A percentile compares a stretch with the other conserved stretches of the same genome.
phyloP scores from a whole-genome alignment of 1,140 invertebrate species.

The Calephelis nemesis region DNA sequence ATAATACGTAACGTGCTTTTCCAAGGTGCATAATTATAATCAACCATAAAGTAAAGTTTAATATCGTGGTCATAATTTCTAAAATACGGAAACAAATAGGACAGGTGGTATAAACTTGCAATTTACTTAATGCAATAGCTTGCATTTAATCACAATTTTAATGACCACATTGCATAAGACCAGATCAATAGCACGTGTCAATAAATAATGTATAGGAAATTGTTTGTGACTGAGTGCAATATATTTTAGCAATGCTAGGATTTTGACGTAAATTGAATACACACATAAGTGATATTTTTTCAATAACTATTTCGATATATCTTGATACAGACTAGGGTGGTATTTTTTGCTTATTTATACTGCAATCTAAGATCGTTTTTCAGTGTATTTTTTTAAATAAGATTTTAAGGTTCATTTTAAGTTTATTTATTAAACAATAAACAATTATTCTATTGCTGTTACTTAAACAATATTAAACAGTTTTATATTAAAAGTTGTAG shows the following conservation, averaged over 20 bases:
- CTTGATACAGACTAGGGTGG: too few species aligned
- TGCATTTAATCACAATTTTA: constrained; percentile 18
- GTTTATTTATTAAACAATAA: too few species aligned
- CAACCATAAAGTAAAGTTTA: constrained; percentile 14
- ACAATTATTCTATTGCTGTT: too few species aligned
- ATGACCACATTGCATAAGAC: constrained; percentile 6
- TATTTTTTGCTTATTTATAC: too few species aligned
- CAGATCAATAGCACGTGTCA: constrained; percentile 1
- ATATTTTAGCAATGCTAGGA: not conserved
- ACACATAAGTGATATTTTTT: not conserved
- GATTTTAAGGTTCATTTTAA: too few species aligned
- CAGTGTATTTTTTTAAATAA: too few species aligned
- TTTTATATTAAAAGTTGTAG: too few species aligned
- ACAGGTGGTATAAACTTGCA: constrained; percentile 34
- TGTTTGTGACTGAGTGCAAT: not conserved
- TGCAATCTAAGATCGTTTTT: too few species aligned
- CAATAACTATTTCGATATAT: too few species aligned
- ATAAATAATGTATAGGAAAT: constrained; percentile 14
- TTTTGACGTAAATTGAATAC: not conserved
- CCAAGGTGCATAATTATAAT: constrained; percentile 17
- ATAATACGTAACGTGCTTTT: constrained; percentile 15
- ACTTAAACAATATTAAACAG: too few species aligned
- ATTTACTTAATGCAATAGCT: constrained; percentile 31
- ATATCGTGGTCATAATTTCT: constrained; percentile 20
- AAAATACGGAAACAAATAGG: constrained; percentile 27